Base-by-base conservation (phyloP, 1,140 invertebrate genomes). In the Philopotamus ludificatus region DNA sequence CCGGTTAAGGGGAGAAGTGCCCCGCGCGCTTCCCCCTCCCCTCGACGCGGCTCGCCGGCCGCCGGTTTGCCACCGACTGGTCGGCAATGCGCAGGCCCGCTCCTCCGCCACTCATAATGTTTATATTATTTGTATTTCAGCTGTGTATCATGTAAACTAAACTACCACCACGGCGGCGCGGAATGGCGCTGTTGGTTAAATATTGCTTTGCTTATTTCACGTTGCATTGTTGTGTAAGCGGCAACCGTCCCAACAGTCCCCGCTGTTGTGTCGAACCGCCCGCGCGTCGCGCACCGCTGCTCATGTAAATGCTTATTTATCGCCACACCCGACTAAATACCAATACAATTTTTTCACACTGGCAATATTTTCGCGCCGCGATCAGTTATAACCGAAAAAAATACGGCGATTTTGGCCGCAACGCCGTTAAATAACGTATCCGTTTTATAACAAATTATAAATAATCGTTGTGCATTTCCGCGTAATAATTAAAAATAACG, bases 91-190 rank as follows among this genome's bases (percentile, higher is more conserved):
- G 65, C 68, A 63, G n/a, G 61, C 63, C 21, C 59, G 77, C 76
- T 76, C 78, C 78, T 53, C 78, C 77, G 76, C 75, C 76, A 62
- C 74, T 71, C 73, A 74, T 76, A 77, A 79, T 81, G 79, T 80
- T 80, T 81, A 81, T 81, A 81, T 81, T 81, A 81, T 81, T 81
- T 80, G 79, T 81, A 81, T 81, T 81, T 80, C 77, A 80, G 77
- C 77, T 80, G 78, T 81, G 79, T 81, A 81, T 81, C 79, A 77
- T 76, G 79, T 81, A 81, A 80, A 81, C 79, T 80, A 80, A 81
- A 81, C 78, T 81, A 81, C 79, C 77, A 80, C 78, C 60, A 63
- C 51, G 60, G 41, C 68, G 65, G 63, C 68, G 62, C 68, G 60
- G 59, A 66, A 70, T 70, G 68, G 68, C 60, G 51, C 45, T 67